Evolutionary conservation across 64 coral and sea anemone genomes (phyloP).

Genomic region (Acropora yongei): DNA sequence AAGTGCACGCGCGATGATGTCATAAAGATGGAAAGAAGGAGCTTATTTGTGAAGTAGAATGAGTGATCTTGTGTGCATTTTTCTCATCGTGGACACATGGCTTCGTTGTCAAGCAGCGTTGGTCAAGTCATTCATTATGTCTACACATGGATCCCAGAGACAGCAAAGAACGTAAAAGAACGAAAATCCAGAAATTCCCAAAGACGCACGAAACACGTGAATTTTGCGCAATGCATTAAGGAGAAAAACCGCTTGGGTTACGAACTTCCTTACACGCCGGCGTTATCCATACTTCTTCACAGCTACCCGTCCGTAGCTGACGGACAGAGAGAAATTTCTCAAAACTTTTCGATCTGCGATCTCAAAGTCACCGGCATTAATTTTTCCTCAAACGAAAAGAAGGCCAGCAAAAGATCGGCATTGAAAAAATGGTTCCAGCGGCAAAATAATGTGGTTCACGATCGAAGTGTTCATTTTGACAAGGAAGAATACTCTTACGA

Average conservation of each 20-base stretch:
- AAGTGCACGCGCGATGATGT: not conserved
- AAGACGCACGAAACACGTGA: not conserved
- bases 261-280: not conserved
- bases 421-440: constrained; percentile 4
- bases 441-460: not conserved
- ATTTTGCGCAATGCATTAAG: not conserved
- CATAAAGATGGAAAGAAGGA: not conserved
- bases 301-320: not conserved
- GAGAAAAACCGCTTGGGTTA: not conserved
- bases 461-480: not conserved
- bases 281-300: not conserved
- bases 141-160: constrained; percentile 21
- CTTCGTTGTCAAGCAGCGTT: not conserved
- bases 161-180: not conserved
- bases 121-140: constrained; percentile 22
- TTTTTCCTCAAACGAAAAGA: constrained; percentile 41
- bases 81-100: not conserved
- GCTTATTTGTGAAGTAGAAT: not conserved
- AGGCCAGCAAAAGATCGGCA: constrained; percentile 22
- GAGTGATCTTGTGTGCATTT: not conserved
- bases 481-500: not conserved
- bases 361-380: constrained; percentile 12
- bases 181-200: not conserved
- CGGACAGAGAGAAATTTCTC: not conserved
- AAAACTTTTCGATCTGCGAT: not conserved